Evolutionary conservation across 2,888 invertebrate genomes (phyloP), one percentile per base, ranked within the genome.

Genomic region (Drosophila recens): DNA sequence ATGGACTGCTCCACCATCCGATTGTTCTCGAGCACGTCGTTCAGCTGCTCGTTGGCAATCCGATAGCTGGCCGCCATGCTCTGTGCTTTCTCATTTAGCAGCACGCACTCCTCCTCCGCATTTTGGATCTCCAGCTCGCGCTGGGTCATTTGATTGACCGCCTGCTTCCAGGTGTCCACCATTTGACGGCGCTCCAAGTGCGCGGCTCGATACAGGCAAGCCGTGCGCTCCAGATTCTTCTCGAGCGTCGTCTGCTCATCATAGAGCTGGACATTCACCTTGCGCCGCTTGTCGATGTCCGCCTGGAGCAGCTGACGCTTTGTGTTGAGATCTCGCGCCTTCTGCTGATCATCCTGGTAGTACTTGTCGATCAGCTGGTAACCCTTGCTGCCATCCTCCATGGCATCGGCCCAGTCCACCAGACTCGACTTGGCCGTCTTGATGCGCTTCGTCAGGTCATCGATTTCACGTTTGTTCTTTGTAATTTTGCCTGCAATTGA

Each of bases 321-420:
- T 4, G 94, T 92, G 77, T 95, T 95, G 45, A 95, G 82, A 69
- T 94, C 94, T 87, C 95, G 95, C 48, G 95, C 95, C 79, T 94
- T 95, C 56, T 95, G 94, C 20, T 95, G 93, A 90, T 97, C 97
- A 75, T 95, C 95, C 85, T 95, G 94, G 63, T 95, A 95, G 79
- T 95, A 96, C 87, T 95, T 95, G 80, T 95, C 95, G 46, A 97
- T 94, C n/a, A 96, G 92, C 33, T 94, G 93, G 77, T 95, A 96
- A 67, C 96, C 95, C 53, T 95, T 95, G 45, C 96, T 94, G 40
- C 95, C 94, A 66, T 95, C 94, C 75, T 95, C 94, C 65, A 97
- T 93, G 0, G 95, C 94, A 46, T 96, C 95, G 30, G 95, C 95
- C 96, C 96, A 96, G 56, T 95, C 95, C 49, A 94, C 93, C 58